Percentiles rank a stretch among this genome's conserved stretches.
Evolutionary conservation across 2,797 vertebrate genomes (phyloP).

Genomic region (Myotis daubentonii): DNA sequence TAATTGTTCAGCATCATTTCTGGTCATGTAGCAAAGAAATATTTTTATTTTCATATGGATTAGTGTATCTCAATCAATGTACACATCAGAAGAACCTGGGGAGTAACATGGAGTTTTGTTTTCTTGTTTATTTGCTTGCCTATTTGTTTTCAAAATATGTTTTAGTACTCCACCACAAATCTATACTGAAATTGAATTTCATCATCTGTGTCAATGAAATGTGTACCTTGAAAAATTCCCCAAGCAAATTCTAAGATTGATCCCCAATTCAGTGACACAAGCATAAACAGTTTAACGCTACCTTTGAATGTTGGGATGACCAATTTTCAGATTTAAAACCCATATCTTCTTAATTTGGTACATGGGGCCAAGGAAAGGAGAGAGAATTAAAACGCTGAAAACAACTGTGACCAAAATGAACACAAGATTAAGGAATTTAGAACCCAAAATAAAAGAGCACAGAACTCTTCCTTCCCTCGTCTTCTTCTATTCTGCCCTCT

Average conservation of each 20-base stretch:
- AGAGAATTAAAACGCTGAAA: background rate
- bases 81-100: background rate
- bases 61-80: background rate
- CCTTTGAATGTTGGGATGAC: background rate
- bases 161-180: background rate
- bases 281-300: background rate
- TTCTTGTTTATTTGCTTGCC: background rate
- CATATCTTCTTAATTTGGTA: background rate
- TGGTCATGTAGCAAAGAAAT: background rate
- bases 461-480: background rate
- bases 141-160: conserved; percentile 28
- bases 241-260: conserved; percentile 35
- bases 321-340: background rate
- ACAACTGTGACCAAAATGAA: background rate
- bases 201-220: background rate
- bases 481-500: background rate
- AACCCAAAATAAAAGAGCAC: background rate
- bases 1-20: background rate
- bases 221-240: background rate
- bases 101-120: background rate
- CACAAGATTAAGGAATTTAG: background rate
- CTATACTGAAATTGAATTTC: conserved; percentile 22
- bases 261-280: background rate
- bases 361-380: background rate
- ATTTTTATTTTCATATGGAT: background rate